Evolutionary conservation across 2,888 invertebrate genomes (phyloP).

Genomic region (Sympetrum striolatum): DNA sequence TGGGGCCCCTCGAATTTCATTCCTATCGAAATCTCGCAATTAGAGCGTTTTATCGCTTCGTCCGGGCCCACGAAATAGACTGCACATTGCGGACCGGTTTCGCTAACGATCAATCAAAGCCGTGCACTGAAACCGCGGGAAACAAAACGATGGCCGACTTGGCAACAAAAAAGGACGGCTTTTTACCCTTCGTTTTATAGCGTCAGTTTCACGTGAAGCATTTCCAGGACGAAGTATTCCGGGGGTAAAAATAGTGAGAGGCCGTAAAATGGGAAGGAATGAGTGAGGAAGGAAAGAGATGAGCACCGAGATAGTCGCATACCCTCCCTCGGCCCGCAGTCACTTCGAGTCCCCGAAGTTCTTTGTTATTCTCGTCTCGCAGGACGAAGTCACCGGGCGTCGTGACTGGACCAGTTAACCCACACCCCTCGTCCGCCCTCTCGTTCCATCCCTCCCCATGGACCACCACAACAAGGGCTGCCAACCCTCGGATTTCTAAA

Average conservation of each 20-base stretch:
- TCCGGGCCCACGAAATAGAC: background rate
- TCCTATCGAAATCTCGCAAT: too few relatives aligned
- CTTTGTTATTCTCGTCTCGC: conserved; percentile 40
- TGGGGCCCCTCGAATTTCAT: too few relatives aligned
- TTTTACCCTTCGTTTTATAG: background rate
- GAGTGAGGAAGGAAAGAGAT: background rate
- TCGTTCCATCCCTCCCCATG: background rate
- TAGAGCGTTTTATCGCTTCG: too few relatives aligned
- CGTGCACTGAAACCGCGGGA: background rate
- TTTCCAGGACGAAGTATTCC: conserved; percentile 5
- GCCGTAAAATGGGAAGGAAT: background rate
- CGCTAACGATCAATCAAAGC: background rate
- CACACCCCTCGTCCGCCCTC: background rate
- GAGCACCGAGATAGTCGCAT: conserved; percentile 13
- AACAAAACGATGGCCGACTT: background rate
- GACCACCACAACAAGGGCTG: too few relatives aligned
- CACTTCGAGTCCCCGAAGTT: conserved; percentile 33
- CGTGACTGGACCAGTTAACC: conserved; percentile 35
- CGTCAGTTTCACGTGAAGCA: background rate
- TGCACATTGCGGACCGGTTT: background rate
- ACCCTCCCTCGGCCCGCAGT: background rate
- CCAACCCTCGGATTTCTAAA: too few relatives aligned
- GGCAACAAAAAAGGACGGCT: background rate
- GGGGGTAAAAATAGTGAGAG: background rate
- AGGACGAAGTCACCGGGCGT: background rate